Evolutionary conservation across 2,888 invertebrate species (phyloP).

Genomic region (Hypsopygia costalis): DNA sequence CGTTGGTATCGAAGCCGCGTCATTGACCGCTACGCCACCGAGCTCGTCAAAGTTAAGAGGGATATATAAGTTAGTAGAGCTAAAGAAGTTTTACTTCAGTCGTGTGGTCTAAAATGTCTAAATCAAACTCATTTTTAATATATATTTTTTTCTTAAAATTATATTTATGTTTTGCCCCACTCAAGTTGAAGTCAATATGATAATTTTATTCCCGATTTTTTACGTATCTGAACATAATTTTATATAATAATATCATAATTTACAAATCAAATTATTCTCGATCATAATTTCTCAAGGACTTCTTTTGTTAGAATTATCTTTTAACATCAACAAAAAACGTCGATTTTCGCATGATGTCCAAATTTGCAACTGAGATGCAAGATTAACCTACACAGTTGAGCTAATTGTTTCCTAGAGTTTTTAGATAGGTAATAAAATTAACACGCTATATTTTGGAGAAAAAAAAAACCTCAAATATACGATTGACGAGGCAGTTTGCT

Average conservation of each 20-base stretch:
- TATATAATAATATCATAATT: background rate
- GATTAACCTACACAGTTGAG: conserved; percentile 10
- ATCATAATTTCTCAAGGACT: conserved; percentile 29
- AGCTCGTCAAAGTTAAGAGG: no score
- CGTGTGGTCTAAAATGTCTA: no score
- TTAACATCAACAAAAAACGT: conserved; percentile 17
- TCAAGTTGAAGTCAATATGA: background rate
- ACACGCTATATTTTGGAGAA: conserved; percentile 16
- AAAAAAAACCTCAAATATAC: conserved; percentile 26
- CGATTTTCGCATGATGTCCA: conserved; percentile 20
- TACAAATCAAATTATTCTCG: conserved; percentile 4
- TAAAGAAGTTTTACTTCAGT: no score
- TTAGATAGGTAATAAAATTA: conserved; percentile 20
- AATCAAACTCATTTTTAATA: no score
- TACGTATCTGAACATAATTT: no score
- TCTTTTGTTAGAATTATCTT: conserved; percentile 30
- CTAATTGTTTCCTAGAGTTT: conserved; percentile 28
- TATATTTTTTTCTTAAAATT: background rate
- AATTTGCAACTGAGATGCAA: conserved; percentile 7
- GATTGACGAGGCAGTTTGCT: no score
- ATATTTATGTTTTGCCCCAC: background rate
- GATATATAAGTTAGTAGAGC: no score
- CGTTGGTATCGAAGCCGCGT: no score
- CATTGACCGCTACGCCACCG: no score
- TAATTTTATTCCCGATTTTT: no score